Evolutionary conservation across 2,113 vertebrate genomes (phyloP), one percentile per base, ranked within the genome.

Genomic region (Clarias macrocephalus): DNA sequence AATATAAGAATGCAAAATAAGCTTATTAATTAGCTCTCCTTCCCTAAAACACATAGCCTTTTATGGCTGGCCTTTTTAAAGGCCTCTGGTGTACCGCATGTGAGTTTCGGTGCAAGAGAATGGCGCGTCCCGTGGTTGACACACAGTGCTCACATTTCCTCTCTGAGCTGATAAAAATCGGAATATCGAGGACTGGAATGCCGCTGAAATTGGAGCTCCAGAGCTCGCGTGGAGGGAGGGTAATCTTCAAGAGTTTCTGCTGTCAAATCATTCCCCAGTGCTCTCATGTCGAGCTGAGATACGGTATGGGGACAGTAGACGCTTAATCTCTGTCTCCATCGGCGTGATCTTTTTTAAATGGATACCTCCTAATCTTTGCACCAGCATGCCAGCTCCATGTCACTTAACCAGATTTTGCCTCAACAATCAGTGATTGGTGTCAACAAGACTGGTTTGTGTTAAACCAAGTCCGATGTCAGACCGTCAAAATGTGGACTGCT

Each of bases 151-250:
- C 91, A 88, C 70, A 84, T 94, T 92, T 93, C 92, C 92, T 89
- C 85, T 83, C 83, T 89, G 83, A 91, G 84, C 92, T 92, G 93
- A 95, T 95, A 95, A 91, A 91, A 93, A 95, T 95, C 94, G 81
- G 91, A 92, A 93, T 92, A 90, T 90, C 75, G 91, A 92, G 91
- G 89, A 89, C 84, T 90, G 92, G 91, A 93, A 93, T 92, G 91
- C 86, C 28, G 52, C 84, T 88, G 89, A 93, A 95, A 95, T 93
- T 93, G 92, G 91, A 94, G 93, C 89, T 84, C 90, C 91, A 88
- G 56, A 90, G 91, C 91, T 91, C 65, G 88, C 66, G 37, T 90
- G 91, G 90, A 92, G 90, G 85, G 89, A 92, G 92, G 63, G 82
- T 92, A 95, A 94, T 95, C 94, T 93, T 91, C 90, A 91, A 94